phyloP scores from a whole-genome alignment of 2,113 vertebrate species.

The cat (Felis catus) region F.catus_Fca126_mat1.0 CM031428.1:28328501-28329000 shows the following conservation, averaged over 20 bases:
- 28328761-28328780: not conserved
- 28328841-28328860: not conserved
- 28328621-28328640: not conserved
- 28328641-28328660: not conserved
- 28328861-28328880: not conserved
- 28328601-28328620: not conserved
- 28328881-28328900: not conserved
- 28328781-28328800: not conserved
- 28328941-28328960: not conserved
- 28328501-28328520: not conserved
- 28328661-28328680: not conserved
- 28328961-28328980: not conserved
- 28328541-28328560: not conserved
- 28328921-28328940: conserved; percentile 3
- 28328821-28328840: not conserved
- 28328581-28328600: not conserved
- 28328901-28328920: not conserved
- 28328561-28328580: not conserved
- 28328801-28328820: not conserved
- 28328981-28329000: not conserved
- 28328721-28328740: not conserved
- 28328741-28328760: not conserved
- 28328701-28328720: not conserved
- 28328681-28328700: not conserved
- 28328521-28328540: not conserved